Percentiles rank a stretch among this genome's conserved stretches.
These are phyloP conservation scores for Metalampra italica DNA, from an alignment of 2,888 invertebrate species.

Conservation along the genomic window DNA sequence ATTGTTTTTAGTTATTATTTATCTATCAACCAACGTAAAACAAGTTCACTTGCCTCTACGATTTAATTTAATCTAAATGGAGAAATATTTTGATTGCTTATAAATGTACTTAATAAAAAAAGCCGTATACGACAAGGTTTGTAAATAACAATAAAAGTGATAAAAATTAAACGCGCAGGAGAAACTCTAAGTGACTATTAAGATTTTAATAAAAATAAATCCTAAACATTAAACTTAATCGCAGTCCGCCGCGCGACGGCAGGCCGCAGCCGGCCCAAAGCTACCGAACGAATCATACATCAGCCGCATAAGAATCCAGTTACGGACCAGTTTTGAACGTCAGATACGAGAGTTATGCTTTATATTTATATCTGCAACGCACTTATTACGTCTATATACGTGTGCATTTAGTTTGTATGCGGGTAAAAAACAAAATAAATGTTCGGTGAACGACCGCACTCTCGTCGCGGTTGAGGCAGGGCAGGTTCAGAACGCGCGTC, in stretches of 20 bases:
- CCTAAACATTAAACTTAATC: conserved; percentile 31
- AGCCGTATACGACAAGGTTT: not conserved
- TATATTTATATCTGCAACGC: conserved; percentile 41
- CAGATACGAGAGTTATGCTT: conserved; percentile 58
- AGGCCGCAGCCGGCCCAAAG: conserved; percentile 34
- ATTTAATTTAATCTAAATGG: too few relatives aligned
- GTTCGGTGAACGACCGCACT: conserved; percentile 61
- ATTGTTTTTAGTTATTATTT: too few relatives aligned
- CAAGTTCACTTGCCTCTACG: too few relatives aligned
- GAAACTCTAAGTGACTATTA: conserved; percentile 13
- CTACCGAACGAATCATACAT: conserved; percentile 33
- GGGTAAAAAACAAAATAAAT: conserved; percentile 74
- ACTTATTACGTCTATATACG: conserved; percentile 32
- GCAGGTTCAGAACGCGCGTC: conserved; percentile 43
- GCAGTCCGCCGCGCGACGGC: conserved; percentile 1
- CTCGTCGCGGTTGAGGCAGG: conserved; percentile 60
- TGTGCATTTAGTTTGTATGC: conserved; percentile 65
- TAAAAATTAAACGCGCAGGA: conserved; percentile 7
- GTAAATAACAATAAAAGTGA: not conserved
- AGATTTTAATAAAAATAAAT: conserved; percentile 30
- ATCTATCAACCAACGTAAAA: too few relatives aligned
- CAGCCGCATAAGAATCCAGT: conserved; percentile 45
- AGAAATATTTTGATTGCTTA: too few relatives aligned
- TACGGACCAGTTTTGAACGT: conserved; percentile 57
- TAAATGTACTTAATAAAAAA: conserved; percentile 9